A percentile compares a stretch with the other conserved stretches of the same genome.
These are phyloP conservation scores for Phytoseiulus persimilis DNA, from an alignment of 2,888 invertebrate genomes.

Conservation along the genomic window DNA sequence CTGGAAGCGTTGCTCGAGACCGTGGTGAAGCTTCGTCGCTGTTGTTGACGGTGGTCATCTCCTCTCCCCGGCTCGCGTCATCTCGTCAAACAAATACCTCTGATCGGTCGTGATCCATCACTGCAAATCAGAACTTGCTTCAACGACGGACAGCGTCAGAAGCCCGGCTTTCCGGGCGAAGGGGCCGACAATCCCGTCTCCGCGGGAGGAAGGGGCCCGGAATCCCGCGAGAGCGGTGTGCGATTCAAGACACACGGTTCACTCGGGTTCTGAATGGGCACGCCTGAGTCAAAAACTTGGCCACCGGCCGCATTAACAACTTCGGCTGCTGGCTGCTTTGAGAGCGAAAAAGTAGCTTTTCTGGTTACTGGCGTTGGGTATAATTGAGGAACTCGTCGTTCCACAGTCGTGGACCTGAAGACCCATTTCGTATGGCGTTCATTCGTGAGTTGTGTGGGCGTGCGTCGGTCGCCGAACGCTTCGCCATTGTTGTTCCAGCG, in stretches of 20 bases:
- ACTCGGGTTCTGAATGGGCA: not conserved
- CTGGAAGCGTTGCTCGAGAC: not conserved
- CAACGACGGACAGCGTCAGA: too few relatives aligned
- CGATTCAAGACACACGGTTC: too few relatives aligned
- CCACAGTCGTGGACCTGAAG: not conserved
- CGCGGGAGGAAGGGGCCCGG: too few relatives aligned
- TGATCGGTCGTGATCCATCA: not conserved
- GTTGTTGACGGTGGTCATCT: not conserved
- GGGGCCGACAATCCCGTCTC: too few relatives aligned
- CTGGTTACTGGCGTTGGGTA: constrained; percentile 5
- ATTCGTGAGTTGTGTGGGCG: not conserved
- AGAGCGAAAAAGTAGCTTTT: not conserved
- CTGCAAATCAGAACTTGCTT: too few relatives aligned
- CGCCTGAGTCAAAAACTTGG: not conserved
- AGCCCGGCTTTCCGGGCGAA: too few relatives aligned
- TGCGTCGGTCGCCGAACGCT: not conserved
- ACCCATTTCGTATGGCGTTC: not conserved
- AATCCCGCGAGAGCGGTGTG: too few relatives aligned
- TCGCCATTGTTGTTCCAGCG: not conserved
- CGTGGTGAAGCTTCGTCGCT: not conserved
- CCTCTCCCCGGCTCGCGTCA: not conserved
- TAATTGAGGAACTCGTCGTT: not conserved
- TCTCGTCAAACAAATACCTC: not conserved
- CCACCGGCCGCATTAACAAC: not conserved
- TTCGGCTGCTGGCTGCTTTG: not conserved